These are phyloP conservation scores for Trachops cirrhosus DNA, from an alignment of 2,797 vertebrate genomes.

Conservation along the genomic window DNA sequence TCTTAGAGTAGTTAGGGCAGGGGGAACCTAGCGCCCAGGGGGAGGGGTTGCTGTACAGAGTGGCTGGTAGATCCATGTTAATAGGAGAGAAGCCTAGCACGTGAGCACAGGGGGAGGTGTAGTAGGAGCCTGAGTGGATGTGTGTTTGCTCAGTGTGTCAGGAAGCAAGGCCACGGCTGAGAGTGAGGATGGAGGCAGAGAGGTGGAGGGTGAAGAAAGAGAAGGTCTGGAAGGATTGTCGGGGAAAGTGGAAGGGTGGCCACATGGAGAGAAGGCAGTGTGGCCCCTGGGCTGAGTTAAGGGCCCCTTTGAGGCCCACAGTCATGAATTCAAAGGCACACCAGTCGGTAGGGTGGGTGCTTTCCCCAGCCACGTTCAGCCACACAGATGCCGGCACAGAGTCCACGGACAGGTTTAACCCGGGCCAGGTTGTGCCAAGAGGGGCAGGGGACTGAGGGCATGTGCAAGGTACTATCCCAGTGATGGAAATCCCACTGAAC, in stretches of 20 bases:
- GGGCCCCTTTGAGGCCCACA: background rate
- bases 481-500: background rate
- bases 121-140: fast-evolving
- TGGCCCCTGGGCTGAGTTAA: no score
- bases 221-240: background rate
- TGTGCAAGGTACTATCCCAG: background rate
- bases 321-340: background rate
- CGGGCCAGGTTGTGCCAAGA: background rate
- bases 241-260: background rate
- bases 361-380: background rate
- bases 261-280: background rate
- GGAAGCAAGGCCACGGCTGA: background rate
- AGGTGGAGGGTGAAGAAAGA: background rate
- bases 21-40: background rate
- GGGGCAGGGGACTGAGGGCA: background rate
- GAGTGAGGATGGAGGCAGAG: background rate
- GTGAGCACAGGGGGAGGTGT: background rate
- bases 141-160: background rate
- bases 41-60: background rate
- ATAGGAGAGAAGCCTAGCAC: background rate
- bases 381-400: background rate
- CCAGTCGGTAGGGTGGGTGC: background rate
- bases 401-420: background rate
- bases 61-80: background rate
- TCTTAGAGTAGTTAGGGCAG: background rate